These are phyloP conservation scores for Gallinago solitaria DNA, from an alignment of 2,797 vertebrate genomes.

Conservation along the genomic window DNA sequence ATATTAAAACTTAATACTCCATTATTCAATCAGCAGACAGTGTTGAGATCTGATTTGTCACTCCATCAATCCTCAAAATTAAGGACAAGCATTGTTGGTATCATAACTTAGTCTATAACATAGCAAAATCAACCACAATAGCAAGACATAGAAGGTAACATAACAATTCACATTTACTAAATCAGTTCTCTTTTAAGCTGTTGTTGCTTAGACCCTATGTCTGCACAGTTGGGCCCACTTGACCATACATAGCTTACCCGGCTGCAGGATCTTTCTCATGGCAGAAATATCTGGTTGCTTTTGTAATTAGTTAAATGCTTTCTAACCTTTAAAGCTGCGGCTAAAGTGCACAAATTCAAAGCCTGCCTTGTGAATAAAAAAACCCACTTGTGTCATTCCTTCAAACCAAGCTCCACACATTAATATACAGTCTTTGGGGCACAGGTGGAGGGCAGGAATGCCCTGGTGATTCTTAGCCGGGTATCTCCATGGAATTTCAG, in stretches of 20 bases:
- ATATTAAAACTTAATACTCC: neutral
- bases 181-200: neutral
- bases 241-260: neutral
- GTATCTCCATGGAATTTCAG: neutral
- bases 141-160: neutral
- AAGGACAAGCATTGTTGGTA: neutral
- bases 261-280: neutral
- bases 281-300: neutral
- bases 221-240: neutral
- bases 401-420: neutral
- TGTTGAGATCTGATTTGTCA: neutral
- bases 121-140: neutral
- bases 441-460: neutral
- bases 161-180: neutral
- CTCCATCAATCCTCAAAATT: neutral
- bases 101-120: neutral
- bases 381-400: neutral
- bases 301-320: neutral
- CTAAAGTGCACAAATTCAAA: neutral
- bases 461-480: neutral
- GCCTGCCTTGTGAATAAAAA: neutral
- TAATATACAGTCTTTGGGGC: neutral
- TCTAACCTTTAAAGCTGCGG: neutral
- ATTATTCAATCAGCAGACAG: neutral
- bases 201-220: neutral